Evolutionary conservation across 2,888 invertebrate genomes (phyloP).

Genomic region (Spodoptera exigua): DNA sequence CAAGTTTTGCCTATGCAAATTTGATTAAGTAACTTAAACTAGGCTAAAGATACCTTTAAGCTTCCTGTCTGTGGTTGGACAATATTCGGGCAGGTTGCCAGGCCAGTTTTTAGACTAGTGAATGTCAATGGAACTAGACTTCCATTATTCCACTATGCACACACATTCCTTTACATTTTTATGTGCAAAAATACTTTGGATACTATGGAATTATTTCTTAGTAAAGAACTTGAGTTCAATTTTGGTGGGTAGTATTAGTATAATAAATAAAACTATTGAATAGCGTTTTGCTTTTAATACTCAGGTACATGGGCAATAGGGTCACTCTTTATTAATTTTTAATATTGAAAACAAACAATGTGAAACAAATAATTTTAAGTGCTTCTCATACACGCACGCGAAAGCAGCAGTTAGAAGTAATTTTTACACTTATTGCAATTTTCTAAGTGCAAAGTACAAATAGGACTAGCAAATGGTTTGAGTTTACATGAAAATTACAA

Average conservation of each 20-base stretch:
- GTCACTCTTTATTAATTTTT: no score
- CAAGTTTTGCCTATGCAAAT: constrained; percentile 25
- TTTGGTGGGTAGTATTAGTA: no score
- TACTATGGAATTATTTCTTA: constrained; percentile 35
- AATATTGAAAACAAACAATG: no score
- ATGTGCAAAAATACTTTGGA: constrained; percentile 20
- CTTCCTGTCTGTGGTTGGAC: constrained; percentile 23
- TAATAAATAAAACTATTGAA: no score
- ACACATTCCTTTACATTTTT: constrained; percentile 34
- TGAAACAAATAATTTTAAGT: background rate
- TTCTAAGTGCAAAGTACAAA: constrained; percentile 17
- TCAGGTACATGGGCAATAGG: no score
- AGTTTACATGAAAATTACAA: constrained; percentile 32
- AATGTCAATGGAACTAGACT: constrained; percentile 33
- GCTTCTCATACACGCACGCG: constrained; percentile 3
- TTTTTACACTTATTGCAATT: constrained; percentile 6
- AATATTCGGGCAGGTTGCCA: constrained; percentile 47
- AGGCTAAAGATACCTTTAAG: constrained; percentile 22
- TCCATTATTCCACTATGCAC: constrained; percentile 22
- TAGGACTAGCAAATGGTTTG: constrained; percentile 9
- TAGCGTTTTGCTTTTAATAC: no score
- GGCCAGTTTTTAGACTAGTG: constrained; percentile 37
- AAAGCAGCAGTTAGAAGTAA: constrained; percentile 11
- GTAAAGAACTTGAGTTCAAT: no score
- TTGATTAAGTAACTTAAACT: constrained; percentile 37